Evolutionary conservation across 2,888 invertebrate genomes (phyloP), one percentile per base, ranked within the genome.

Genomic region (Temnothorax unifasciatus): DNA sequence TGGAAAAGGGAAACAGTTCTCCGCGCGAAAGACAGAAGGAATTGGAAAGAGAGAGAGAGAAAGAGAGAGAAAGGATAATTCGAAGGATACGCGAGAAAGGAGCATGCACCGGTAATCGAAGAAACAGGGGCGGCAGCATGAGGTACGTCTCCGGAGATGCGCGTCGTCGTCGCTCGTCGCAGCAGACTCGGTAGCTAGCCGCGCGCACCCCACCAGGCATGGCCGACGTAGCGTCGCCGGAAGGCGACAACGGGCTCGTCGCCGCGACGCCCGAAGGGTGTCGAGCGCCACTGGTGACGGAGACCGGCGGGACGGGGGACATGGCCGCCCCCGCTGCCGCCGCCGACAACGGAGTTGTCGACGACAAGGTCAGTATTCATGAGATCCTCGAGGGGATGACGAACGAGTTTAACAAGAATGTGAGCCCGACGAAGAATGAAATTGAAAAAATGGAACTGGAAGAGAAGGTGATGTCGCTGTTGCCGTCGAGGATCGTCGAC

Each of bases 341-440:
- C 74, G 89, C 9, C 41, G 41, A 87, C 74, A 29, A 44, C 38
- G n/a, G 21, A 15, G n/a, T 41, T 21, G 90, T 86, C 86, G 92
- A 93, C 83, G 93, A 93, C 84, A 94, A 94, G 86, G 91, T 94
- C 83, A 94, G 93, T 87, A 94, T 95, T 74, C 93, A 94, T 85
- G 93, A 94, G 86, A 95, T 95, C 63, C 91, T 95, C 44, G 94
- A 94, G 61, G 93, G 94, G 63, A 95, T 95, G 95, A 95, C 94
- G 8, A 94, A 93, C 85, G 94, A 95, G 76, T 95, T 95, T 82
- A 95, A 95, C 88, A 94, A 92, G 66, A 90, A 88, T 82, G 86
- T 92, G 29, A 92, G 86, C 77, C 83, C 89, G 21, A 74, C 54
- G 1, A 92, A 93, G 64, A 73, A 44, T 79, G 89, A 90, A 21